Conservation (phyloP, 2,888 invertebrate species). For the Phaedon cochleariae region DNA sequence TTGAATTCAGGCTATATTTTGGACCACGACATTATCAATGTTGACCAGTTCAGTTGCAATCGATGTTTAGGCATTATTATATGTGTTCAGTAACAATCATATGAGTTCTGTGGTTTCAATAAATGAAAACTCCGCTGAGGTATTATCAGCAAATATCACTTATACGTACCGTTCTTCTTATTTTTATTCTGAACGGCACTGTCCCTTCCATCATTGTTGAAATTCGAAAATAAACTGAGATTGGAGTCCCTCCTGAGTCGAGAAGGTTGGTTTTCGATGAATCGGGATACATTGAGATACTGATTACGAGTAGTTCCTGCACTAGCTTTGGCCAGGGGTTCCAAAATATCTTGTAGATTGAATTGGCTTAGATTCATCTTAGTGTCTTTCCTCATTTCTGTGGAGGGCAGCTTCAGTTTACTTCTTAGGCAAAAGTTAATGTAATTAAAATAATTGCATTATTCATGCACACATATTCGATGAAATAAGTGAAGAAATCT, state of each 20-base stretch:
- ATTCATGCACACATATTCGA: no score
- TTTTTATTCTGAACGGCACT: slow-evolving; percentile 48
- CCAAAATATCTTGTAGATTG: slow-evolving; percentile 61
- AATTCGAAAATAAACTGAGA: slow-evolving; percentile 47
- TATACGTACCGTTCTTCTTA: slow-evolving; percentile 41
- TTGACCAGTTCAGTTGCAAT: no score
- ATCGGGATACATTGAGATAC: slow-evolving; percentile 81
- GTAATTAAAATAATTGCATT: neutral
- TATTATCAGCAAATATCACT: no score
- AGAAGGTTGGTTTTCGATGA: slow-evolving; percentile 72
- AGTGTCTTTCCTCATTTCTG: slow-evolving; percentile 59
- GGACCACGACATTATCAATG: no score
- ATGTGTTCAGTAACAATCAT: no score
- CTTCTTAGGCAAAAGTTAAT: slow-evolving; percentile 47
- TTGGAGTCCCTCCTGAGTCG: slow-evolving; percentile 52
- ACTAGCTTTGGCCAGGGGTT: slow-evolving; percentile 58
- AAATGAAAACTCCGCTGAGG: no score
- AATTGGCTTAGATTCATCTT: slow-evolving; percentile 63
- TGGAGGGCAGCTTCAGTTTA: slow-evolving; percentile 53
- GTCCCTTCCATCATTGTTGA: slow-evolving; percentile 45
- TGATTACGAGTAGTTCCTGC: slow-evolving; percentile 69
- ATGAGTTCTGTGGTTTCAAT: no score
- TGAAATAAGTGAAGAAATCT: no score
- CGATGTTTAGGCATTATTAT: no score
- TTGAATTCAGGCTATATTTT: no score